These are phyloP conservation scores for Drosophila mauritiana DNA, from an alignment of 1,140 invertebrate genomes.

Conservation along the genomic window DNA sequence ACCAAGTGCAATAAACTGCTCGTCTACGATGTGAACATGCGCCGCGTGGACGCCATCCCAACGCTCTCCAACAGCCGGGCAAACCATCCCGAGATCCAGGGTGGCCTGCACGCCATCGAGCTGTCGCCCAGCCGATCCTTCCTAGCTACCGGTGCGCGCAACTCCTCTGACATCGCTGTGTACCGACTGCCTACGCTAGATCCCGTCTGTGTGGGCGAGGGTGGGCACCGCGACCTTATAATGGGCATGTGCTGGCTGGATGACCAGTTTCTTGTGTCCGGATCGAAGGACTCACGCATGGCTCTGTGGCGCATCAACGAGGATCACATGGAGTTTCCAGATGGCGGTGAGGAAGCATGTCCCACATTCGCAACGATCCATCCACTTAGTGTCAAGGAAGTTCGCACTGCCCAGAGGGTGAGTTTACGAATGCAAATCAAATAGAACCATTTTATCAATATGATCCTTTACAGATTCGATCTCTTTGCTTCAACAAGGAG, in stretches of 20 bases:
- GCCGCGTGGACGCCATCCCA: constrained; percentile 93
- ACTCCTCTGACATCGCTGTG: constrained; percentile 96
- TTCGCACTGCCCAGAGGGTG: constrained; percentile 87
- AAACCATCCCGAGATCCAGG: constrained; percentile 88
- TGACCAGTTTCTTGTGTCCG: constrained; percentile 97
- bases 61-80: constrained; percentile 88
- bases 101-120: constrained; percentile 96
- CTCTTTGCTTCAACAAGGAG: constrained; percentile 93
- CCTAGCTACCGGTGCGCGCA: constrained; percentile 95
- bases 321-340: constrained; percentile 86
- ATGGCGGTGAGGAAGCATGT: constrained; percentile 85
- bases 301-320: constrained; percentile 90
- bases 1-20: constrained; percentile 98
- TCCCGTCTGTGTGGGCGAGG: constrained; percentile 97
- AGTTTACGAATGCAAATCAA: constrained; percentile 15
- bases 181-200: constrained; percentile 97
- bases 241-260: constrained; percentile 98
- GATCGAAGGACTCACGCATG: constrained; percentile 95
- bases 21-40: constrained; percentile 92
- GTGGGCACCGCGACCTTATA: constrained; percentile 96
- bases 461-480: constrained; percentile 88
- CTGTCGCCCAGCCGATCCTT: constrained; percentile 96
- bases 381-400: constrained; percentile 91
- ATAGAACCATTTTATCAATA: neutral
- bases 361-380: constrained; percentile 87